A percentile compares a stretch with the other conserved stretches of the same genome.
Evolutionary conservation across 1,140 invertebrate species (phyloP).

Genomic region (Euura lappo): DNA sequence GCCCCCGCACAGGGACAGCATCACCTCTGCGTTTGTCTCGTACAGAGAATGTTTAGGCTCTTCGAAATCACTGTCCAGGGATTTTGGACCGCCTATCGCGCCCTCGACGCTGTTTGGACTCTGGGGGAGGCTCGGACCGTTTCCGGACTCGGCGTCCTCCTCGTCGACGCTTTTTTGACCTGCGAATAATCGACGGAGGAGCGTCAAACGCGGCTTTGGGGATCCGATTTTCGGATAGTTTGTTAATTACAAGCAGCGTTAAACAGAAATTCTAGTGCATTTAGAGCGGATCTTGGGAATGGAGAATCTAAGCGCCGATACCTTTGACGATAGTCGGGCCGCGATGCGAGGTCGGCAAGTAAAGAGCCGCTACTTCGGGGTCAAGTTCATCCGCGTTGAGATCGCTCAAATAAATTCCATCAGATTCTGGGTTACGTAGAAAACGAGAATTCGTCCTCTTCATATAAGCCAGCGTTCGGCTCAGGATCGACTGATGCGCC

Average conservation of each 20-base stretch:
- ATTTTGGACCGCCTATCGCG: constrained; percentile 69
- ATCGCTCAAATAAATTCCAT: constrained; percentile 94
- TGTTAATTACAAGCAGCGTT: neutral
- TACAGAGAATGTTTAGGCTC: constrained; percentile 68
- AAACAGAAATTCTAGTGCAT: too few species aligned
- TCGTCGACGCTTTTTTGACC: constrained; percentile 65
- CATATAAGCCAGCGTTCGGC: constrained; percentile 94
- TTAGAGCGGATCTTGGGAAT: too few species aligned
- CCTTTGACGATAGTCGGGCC: constrained; percentile 46
- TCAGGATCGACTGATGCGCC: constrained; percentile 79
- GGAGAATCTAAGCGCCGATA: constrained; percentile 24
- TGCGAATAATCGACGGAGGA: constrained; percentile 22
- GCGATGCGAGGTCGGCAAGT: constrained; percentile 74
- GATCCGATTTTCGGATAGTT: neutral
- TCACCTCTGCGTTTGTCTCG: constrained; percentile 69
- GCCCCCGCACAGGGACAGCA: constrained; percentile 83
- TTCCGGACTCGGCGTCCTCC: constrained; percentile 94
- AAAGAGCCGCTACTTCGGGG: constrained; percentile 87
- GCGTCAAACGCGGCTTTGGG: too few species aligned
- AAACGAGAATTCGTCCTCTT: constrained; percentile 74
- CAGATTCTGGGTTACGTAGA: constrained; percentile 72
- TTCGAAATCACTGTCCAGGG: constrained; percentile 82
- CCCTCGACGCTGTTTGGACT: constrained; percentile 90
- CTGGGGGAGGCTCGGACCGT: constrained; percentile 91
- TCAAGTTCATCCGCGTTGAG: constrained; percentile 87